These are phyloP conservation scores for Mythimna albipuncta DNA, from an alignment of 2,888 invertebrate species.

Conservation along the genomic window DNA sequence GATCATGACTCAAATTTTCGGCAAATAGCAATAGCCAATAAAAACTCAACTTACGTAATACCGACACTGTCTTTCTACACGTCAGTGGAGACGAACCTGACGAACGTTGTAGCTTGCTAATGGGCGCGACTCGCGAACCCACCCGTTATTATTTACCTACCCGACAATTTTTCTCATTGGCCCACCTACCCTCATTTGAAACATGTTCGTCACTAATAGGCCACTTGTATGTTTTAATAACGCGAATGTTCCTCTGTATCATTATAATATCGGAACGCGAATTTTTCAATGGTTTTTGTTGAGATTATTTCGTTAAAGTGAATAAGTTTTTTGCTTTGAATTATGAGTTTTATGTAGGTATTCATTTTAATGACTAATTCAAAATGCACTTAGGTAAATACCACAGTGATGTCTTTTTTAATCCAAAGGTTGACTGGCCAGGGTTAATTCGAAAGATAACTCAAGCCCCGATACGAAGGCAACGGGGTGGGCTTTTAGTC, in stretches of 20 bases:
- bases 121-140: constrained; percentile 76
- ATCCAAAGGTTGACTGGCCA: no score
- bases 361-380: background rate
- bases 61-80: constrained; percentile 67
- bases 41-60: constrained; percentile 50
- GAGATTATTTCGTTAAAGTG: constrained; percentile 31
- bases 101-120: constrained; percentile 81
- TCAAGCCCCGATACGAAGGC: no score
- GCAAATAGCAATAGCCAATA: constrained; percentile 30
- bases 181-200: constrained; percentile 61
- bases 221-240: constrained; percentile 81
- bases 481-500: no score
- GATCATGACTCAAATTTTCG: background rate
- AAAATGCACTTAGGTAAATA: background rate
- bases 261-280: constrained; percentile 65
- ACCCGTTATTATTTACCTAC: constrained; percentile 75
- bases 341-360: constrained; percentile 7
- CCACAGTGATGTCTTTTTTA: no score
- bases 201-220: constrained; percentile 84
- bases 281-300: constrained; percentile 51
- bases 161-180: constrained; percentile 76
- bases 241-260: constrained; percentile 65
- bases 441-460: no score
- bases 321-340: constrained; percentile 15
- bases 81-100: constrained; percentile 76